Evolutionary conservation across 2,113 vertebrate species (phyloP), one percentile per base, ranked within the genome.

Genomic region (Platichthys flesus): DNA sequence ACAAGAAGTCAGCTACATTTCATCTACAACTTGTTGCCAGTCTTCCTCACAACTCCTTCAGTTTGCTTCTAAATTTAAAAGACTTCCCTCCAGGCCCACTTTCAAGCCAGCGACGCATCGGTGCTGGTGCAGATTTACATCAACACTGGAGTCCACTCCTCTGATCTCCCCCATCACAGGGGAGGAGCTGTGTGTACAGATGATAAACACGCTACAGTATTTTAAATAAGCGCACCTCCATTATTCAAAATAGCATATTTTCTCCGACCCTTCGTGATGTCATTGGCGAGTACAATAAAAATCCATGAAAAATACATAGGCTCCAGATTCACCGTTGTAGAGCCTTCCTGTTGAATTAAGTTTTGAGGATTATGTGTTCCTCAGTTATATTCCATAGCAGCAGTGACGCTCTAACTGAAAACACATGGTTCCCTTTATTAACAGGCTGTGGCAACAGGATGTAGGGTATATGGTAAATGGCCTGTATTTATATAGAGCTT

Each of bases 41-140:
- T 67, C 59, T 71, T 76, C 35, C 74, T 78, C 75, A 78, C 85
- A 82, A 76, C 86, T 79, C 84, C 65, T 74, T 76, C 79, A 82
- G 76, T 82, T 81, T 87, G 75, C 67, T 88, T 89, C 73, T 78
- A 60, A 74, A 85, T 78, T 88, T 81, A 77, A 85, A 87, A 87
- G 71, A 78, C 61, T 84, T 74, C 87, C 91, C 90, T 90, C 70
- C 76, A 89, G 92, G 85, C 82, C 62, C 62, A 83, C 89, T 88
- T 90, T 91, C 79, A 93, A 89, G 78, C 76, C 52, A 37, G 81
- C 88, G 81, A 58, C 74, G 69, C 71, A 70, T 54, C 76, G 74
- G 87, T 90, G 84, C 84, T 89, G 74, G 70, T 84, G 87, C 79
- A 79, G 77, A 90, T 92, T 88, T 82, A 86, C 79, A 87, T 92